These are phyloP conservation scores for Dynastes hyllus DNA, from an alignment of 2,888 invertebrate species.

Conservation along the genomic window DNA sequence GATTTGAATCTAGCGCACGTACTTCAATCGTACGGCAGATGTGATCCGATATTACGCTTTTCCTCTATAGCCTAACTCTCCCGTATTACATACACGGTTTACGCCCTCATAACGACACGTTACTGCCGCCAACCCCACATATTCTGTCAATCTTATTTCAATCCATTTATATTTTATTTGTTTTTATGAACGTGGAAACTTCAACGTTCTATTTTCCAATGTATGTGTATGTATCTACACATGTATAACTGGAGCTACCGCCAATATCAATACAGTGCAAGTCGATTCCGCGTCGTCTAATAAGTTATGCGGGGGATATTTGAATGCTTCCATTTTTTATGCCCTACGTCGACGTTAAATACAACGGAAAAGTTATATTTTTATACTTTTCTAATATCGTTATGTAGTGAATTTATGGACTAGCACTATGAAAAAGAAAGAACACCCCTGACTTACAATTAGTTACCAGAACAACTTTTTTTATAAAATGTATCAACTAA, in stretches of 20 bases:
- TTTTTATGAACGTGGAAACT: constrained; percentile 45
- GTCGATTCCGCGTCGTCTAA: not conserved
- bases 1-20: constrained; percentile 68
- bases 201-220: not conserved
- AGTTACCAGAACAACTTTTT: too few relatives aligned
- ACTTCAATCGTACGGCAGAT: constrained; percentile 67
- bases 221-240: not conserved
- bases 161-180: constrained; percentile 54
- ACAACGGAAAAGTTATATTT: not conserved
- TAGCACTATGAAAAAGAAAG: not conserved
- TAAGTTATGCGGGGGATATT: constrained; percentile 9
- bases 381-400: constrained; percentile 14
- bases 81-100: constrained; percentile 64
- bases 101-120: constrained; percentile 62
- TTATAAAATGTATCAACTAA: too few relatives aligned
- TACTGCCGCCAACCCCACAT: constrained; percentile 54
- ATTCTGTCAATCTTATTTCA: constrained; percentile 57
- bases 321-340: constrained; percentile 35
- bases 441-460: not conserved
- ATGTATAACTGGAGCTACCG: constrained; percentile 15
- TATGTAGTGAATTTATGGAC: not conserved
- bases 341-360: not conserved
- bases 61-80: constrained; percentile 51
- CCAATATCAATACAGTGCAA: not conserved
- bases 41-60: constrained; percentile 66